These are phyloP conservation scores for Drosophila bunnanda DNA, from an alignment of 2,888 invertebrate species.

Conservation along the genomic window DNA sequence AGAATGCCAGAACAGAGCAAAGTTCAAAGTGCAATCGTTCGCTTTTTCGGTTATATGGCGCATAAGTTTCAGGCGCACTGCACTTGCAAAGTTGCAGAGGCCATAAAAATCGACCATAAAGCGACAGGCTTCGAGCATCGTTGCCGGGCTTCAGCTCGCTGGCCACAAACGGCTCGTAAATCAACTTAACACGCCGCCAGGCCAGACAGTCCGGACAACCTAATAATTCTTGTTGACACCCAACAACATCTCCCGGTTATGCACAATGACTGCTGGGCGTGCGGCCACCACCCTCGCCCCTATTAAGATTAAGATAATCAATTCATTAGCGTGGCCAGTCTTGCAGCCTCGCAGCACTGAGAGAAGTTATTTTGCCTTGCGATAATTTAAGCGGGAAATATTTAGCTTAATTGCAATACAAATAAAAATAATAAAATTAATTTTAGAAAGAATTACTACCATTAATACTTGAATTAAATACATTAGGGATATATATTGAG, in stretches of 20 bases:
- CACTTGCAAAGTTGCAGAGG: conserved; percentile 65
- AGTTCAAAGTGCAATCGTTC: conserved; percentile 50
- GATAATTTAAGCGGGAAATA: background rate
- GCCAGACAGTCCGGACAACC: conserved; percentile 45
- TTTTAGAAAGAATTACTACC: background rate
- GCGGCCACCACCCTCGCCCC: conserved; percentile 29
- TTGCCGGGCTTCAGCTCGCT: conserved; percentile 21
- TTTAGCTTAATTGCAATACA: background rate
- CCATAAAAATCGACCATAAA: conserved; percentile 72
- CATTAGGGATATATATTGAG: too few relatives aligned
- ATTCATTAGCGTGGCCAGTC: conserved; percentile 66
- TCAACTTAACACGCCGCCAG: conserved; percentile 64
- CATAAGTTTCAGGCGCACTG: conserved; percentile 63
- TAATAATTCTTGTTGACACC: conserved; percentile 78
- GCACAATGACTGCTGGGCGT: conserved; percentile 65
- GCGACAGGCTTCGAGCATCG: conserved; percentile 25
- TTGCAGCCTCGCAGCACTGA: conserved; percentile 8
- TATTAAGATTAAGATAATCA: conserved; percentile 73
- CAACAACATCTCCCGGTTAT: conserved; percentile 62
- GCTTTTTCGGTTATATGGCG: conserved; percentile 68
- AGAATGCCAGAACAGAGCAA: conserved; percentile 16
- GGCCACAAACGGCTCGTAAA: conserved; percentile 62
- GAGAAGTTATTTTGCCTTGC: background rate
- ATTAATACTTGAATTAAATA: too few relatives aligned
- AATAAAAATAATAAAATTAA: background rate